Evolutionary conservation across 2,888 invertebrate species (phyloP), one percentile per base, ranked within the genome.

Genomic region (Hyppa rectilinea): DNA sequence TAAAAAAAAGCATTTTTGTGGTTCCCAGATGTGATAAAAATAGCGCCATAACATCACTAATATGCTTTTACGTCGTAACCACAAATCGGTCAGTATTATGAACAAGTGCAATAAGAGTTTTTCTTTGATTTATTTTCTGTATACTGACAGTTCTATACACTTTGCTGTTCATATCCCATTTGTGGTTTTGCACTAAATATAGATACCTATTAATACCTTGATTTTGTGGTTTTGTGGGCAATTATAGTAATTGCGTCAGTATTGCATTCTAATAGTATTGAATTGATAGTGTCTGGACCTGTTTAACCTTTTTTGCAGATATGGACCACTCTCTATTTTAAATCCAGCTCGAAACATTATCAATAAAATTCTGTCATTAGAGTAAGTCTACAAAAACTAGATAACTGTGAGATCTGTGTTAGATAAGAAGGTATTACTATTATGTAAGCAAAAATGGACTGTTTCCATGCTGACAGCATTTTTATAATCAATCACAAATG

Each of bases 121-220:
- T 72, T 58, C 23, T 38, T 55, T 26, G 3, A 56, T 52, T 14
- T 20, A 23, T 45, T 58, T 43, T 60, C 29, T 49, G 9, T 17
- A n/a, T n/a, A n/a, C n/a, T n/a, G n/a, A n/a, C n/a, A n/a, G n/a
- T n/a, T n/a, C 17, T 14, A 5, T 26, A 58, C 2, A 43, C 9
- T 40, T 29, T 10, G 29, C 53, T 53, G n/a, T 45, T 63, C 36
- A 12, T 5, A 47, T 38, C 1, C 12, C 1, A 52, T 76, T 69
- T 78, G 78, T 36, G 68, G 78, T 73, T 78, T 34, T 45, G 10
- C n/a, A 78, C 20, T 69, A 69, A 36, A 59, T 45, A 53, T 53
- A 49, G 40, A 43, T 45, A 45, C 0, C 1, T 1, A 40, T 2
- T 14, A 31, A 50, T 56, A 34, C 58, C 52, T 62, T 58, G 17